Base-by-base conservation (phyloP, 2,888 invertebrate species). In the Drosophila neotestacea region DNA sequence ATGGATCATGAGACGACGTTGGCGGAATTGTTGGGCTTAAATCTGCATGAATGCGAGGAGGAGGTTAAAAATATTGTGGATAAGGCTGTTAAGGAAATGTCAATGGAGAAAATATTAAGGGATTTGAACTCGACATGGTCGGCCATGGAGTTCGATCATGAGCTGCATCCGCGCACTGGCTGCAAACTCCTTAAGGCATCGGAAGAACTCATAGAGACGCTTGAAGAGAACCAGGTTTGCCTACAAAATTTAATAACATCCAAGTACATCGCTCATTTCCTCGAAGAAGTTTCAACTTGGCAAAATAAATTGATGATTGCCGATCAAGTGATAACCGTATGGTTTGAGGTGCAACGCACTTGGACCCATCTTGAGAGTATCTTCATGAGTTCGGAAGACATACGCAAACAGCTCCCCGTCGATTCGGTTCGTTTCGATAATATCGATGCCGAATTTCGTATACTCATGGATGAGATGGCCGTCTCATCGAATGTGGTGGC, bases 281-380 rank as follows among this genome's bases (percentile, higher is more conserved):
- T 98, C 88, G 97, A 96, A 92, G 98, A 98, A 93, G 98, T 99
- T 0, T 98, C 98, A 0, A 93, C 94, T 51, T 99, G 99, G 99
- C 98, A 98, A 92, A 96, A 96, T 88, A 97, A 97, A 90, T 93
- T 99, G 16, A 96, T 97, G 70, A 95, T 97, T 77, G 98, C 98
- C 38, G 99, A 99, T 93, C 98, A 98, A 93, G 98, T 97, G 7
- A 97, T 97, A 58, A 96, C 96, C 0, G 94, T 96, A 6, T 97
- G 97, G 97, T 97, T 98, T 93, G 98, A 98, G 93, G 98, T 99
- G 30, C 99, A 99, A 93, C 94, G 98, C 63, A 98, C 98, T 28
- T 99, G 99, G 99, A 97, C 97, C 87, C 98, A 99, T 93, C 94
- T 99, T 71, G 98, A 99, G 93, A 98, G 98, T 86, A 99, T 99